Evolutionary conservation across 1,140 invertebrate species (phyloP).

Genomic region (Drosophila athabasca): DNA sequence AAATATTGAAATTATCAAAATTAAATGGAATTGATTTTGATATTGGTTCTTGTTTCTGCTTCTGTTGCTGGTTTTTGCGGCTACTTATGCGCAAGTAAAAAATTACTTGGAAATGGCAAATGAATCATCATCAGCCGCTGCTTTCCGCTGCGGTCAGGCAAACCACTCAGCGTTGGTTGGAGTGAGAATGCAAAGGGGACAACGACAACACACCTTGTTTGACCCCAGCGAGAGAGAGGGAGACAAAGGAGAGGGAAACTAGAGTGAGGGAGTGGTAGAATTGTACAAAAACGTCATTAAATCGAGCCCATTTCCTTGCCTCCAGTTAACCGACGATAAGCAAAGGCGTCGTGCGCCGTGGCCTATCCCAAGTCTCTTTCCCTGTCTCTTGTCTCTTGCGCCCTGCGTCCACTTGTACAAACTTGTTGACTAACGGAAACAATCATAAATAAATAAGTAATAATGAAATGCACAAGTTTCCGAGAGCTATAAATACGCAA

Average conservation of each 20-base stretch:
- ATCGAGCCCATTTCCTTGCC: conserved; percentile 66
- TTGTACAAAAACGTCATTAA: conserved; percentile 63
- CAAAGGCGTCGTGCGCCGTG: not conserved
- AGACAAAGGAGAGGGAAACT: not conserved
- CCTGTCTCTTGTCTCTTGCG: too few species aligned
- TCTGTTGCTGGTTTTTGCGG: not conserved
- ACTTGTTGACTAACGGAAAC: conserved; percentile 69
- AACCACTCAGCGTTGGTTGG: conserved; percentile 56
- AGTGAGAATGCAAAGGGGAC: not conserved
- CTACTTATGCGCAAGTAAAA: conserved; percentile 32
- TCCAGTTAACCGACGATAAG: conserved; percentile 37
- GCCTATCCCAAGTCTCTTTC: conserved; percentile 32
- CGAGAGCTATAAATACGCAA: conserved; percentile 52
- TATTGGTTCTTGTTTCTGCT: too few species aligned
- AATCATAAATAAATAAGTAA: conserved; percentile 61
- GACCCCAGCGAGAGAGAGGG: not conserved
- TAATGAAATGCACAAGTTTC: conserved; percentile 61
- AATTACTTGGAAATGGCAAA: conserved; percentile 57
- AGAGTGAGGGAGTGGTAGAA: conserved; percentile 18
- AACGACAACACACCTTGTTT: conserved; percentile 55
- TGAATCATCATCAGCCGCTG: conserved; percentile 50
- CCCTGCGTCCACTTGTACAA: conserved; percentile 16
- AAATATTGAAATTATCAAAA: conserved; percentile 18
- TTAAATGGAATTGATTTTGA: conserved; percentile 31
- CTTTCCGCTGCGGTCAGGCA: conserved; percentile 34